Evolutionary conservation across 2,113 vertebrate species (phyloP).

Genomic region (Cairina moschata): DNA sequence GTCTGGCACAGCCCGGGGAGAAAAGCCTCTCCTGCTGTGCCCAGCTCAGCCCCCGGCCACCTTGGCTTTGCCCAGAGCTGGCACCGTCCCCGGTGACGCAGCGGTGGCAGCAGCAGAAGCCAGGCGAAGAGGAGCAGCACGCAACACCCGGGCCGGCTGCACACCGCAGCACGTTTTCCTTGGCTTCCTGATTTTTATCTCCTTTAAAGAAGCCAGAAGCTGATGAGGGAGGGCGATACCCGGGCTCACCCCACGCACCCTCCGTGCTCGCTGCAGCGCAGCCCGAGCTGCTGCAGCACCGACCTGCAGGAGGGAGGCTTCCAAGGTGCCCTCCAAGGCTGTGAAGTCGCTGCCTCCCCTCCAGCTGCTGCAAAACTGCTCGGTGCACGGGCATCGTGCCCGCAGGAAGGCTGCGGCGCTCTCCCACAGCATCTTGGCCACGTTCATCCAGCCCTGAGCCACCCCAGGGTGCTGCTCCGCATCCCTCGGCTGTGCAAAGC

Average conservation of each 20-base stretch:
- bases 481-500: accelerated
- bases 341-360: background rate
- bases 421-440: background rate
- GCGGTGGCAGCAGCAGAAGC: background rate
- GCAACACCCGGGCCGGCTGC: accelerated
- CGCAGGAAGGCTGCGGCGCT: background rate
- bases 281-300: background rate
- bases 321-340: background rate
- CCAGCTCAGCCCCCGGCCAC: background rate
- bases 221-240: background rate
- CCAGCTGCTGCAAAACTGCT: background rate
- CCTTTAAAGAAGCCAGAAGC: background rate
- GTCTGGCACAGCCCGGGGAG: accelerated
- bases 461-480: accelerated
- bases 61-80: accelerated
- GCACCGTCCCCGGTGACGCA: accelerated
- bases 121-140: accelerated
- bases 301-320: background rate
- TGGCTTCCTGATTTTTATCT: background rate
- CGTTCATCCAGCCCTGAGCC: accelerated
- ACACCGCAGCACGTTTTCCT: background rate
- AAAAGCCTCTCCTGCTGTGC: background rate
- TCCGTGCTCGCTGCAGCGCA: background rate
- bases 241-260: accelerated
- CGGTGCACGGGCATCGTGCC: no score